These are phyloP conservation scores for Griposia aprilina DNA, from an alignment of 2,888 invertebrate species.

Conservation along the genomic window DNA sequence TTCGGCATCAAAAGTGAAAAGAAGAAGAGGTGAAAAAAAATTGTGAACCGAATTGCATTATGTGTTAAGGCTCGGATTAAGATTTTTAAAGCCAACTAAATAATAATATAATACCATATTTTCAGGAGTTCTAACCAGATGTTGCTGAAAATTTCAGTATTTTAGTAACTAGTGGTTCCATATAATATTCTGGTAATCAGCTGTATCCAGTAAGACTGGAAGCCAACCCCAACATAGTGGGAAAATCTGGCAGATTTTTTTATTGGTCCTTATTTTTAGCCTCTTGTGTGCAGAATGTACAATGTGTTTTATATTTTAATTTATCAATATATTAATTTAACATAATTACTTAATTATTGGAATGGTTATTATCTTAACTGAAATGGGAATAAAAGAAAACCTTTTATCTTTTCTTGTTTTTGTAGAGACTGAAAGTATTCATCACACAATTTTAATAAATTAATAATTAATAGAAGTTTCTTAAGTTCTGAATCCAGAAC, in stretches of 20 bases:
- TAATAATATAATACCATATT: not conserved
- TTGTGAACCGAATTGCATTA: not conserved
- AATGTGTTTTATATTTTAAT: not conserved
- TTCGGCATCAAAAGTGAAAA: not conserved
- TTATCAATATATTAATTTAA: constrained; percentile 34
- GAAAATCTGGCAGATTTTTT: not conserved
- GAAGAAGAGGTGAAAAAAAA: no score
- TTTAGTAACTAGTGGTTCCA: not conserved
- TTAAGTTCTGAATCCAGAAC: not conserved
- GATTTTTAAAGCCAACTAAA: not conserved
- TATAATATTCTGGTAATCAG: no score
- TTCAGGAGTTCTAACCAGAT: not conserved
- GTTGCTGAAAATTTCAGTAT: not conserved
- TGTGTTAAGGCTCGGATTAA: constrained; percentile 34
- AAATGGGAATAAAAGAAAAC: constrained; percentile 15
- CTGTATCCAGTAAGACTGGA: not conserved
- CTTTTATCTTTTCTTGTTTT: no score
- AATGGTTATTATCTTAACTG: constrained; percentile 31
- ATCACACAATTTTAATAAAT: not conserved
- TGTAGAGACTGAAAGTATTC: not conserved
- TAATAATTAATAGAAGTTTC: not conserved
- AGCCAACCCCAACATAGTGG: not conserved
- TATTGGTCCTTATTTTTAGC: not conserved
- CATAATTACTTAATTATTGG: constrained; percentile 26
- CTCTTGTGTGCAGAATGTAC: constrained; percentile 43